phyloP scores from a whole-genome alignment of 2,797 vertebrate species.

The Helostoma temminkii region DNA sequence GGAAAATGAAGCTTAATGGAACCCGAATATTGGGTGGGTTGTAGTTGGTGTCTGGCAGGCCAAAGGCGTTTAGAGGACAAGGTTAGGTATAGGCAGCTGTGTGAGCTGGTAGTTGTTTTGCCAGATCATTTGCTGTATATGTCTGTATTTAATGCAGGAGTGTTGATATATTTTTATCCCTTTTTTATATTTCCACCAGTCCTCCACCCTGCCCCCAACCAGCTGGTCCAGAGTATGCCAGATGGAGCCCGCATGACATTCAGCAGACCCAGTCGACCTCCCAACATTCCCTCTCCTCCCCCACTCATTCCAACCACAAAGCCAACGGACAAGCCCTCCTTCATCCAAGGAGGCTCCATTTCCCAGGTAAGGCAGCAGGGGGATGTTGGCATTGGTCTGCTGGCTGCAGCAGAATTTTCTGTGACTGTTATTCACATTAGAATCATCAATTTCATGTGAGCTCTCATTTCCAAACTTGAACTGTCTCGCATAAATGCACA shows the following conservation, averaged over 20 bases:
- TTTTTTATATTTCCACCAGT: slow-evolving; percentile 80
- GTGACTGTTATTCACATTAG: not conserved
- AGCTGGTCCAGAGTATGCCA: slow-evolving; percentile 89
- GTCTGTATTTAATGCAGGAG: not conserved
- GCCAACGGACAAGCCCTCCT: slow-evolving; percentile 96
- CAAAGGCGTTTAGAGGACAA: slow-evolving; percentile 9
- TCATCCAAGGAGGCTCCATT: slow-evolving; percentile 98
- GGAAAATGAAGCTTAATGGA: slow-evolving; percentile 40
- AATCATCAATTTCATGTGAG: slow-evolving; percentile 4
- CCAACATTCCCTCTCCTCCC: slow-evolving; percentile 93
- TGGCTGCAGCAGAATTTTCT: not conserved
- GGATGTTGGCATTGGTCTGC: not conserved
- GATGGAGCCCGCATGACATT: slow-evolving; percentile 94
- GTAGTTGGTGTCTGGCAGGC: slow-evolving; percentile 13
- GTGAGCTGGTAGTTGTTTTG: not conserved
- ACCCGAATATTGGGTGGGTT: slow-evolving; percentile 5
- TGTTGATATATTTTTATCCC: not conserved
- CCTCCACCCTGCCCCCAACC: slow-evolving; percentile 93
- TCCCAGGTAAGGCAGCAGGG: slow-evolving; percentile 88
- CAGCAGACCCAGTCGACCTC: slow-evolving; percentile 90
- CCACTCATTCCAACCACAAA: slow-evolving; percentile 99
- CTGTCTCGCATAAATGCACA: too few species aligned
- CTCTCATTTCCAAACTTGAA: slow-evolving; percentile 1
- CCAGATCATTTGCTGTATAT: not conserved
- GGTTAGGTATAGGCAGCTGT: slow-evolving; percentile 3